A percentile compares a stretch with the other conserved stretches of the same genome.
These are phyloP conservation scores for Muricea muricata DNA, from an alignment of 92 coral and sea anemone species.

Conservation along the genomic window DNA sequence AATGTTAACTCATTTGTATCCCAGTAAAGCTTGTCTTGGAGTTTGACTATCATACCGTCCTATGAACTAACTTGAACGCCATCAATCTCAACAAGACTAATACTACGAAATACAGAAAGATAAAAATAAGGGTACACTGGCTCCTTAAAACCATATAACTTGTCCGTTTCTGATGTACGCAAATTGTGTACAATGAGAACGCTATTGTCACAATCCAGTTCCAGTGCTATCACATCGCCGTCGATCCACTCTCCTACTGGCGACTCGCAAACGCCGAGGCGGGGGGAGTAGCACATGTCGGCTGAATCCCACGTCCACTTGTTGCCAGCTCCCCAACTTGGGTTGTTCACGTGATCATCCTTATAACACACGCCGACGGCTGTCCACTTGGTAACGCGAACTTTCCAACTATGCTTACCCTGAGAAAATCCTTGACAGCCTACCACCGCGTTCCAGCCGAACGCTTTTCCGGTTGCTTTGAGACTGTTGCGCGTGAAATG, in stretches of 20 bases:
- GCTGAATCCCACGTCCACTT: conserved; percentile 55
- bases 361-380: conserved; percentile 46
- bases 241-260: conserved; percentile 52
- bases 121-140: conserved; percentile 44
- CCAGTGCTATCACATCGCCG: conserved; percentile 39
- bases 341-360: conserved; percentile 41
- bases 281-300: conserved; percentile 44
- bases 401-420: conserved; percentile 41
- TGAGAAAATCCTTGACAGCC: conserved; percentile 33
- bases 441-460: conserved; percentile 43
- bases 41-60: neutral
- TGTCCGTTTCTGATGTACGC: conserved; percentile 40
- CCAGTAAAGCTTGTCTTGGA: neutral
- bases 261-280: conserved; percentile 45
- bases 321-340: conserved; percentile 51
- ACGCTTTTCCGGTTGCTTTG: conserved; percentile 47
- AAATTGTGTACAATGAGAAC: conserved; percentile 31
- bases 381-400: conserved; percentile 50
- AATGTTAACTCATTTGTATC: too few relatives aligned
- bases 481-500: conserved; percentile 38
- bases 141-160: conserved; percentile 37
- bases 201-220: conserved; percentile 41
- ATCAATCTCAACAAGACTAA: conserved; percentile 28
- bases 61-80: conserved; percentile 31
- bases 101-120: conserved; percentile 42